Conservation (phyloP, 2,113 vertebrate species). For the Euleptes europaea region DNA sequence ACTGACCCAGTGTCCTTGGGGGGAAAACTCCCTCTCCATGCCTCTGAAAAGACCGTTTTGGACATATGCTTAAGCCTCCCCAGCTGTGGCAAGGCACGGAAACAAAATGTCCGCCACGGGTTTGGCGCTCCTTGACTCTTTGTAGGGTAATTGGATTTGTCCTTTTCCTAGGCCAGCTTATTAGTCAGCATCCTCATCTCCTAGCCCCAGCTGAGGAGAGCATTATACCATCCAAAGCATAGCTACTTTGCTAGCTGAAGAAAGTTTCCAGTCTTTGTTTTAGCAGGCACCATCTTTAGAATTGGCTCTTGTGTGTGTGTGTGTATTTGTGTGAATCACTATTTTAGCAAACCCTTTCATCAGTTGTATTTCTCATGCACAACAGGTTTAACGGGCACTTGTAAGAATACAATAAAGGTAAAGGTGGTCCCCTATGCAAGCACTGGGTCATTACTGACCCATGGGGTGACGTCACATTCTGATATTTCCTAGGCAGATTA, state of each 20-base stretch:
- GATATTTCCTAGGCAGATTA: too few species aligned
- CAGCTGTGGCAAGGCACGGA: slow-evolving; percentile 54
- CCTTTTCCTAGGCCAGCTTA: slow-evolving; percentile 63
- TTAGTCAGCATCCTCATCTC: slow-evolving; percentile 72
- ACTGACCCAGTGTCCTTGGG: slow-evolving; percentile 67
- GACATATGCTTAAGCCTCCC: slow-evolving; percentile 52
- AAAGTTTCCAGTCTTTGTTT: slow-evolving; percentile 66
- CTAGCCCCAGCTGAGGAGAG: slow-evolving; percentile 57
- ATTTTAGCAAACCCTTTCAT: slow-evolving; percentile 55
- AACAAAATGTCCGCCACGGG: slow-evolving; percentile 53
- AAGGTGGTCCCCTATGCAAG: too few species aligned
- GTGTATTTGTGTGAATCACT: too few species aligned
- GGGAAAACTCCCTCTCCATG: slow-evolving; percentile 40
- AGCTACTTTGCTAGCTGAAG: slow-evolving; percentile 45
- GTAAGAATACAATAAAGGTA: too few species aligned
- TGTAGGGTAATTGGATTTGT: slow-evolving; percentile 71
- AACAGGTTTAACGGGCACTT: slow-evolving; percentile 48
- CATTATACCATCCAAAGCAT: slow-evolving; percentile 57
- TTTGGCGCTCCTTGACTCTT: slow-evolving; percentile 66
- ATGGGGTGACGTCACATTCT: too few species aligned
- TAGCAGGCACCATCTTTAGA: slow-evolving; percentile 71
- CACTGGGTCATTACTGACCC: too few species aligned
- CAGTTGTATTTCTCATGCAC: slow-evolving; percentile 64
- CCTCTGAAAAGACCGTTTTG: slow-evolving; percentile 29
- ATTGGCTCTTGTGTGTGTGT: slow-evolving; percentile 16